Percentiles rank a stretch among this genome's conserved stretches.
These are phyloP conservation scores for Tapera naevia DNA, from an alignment of 2,797 vertebrate genomes.

Conservation along the genomic window DNA sequence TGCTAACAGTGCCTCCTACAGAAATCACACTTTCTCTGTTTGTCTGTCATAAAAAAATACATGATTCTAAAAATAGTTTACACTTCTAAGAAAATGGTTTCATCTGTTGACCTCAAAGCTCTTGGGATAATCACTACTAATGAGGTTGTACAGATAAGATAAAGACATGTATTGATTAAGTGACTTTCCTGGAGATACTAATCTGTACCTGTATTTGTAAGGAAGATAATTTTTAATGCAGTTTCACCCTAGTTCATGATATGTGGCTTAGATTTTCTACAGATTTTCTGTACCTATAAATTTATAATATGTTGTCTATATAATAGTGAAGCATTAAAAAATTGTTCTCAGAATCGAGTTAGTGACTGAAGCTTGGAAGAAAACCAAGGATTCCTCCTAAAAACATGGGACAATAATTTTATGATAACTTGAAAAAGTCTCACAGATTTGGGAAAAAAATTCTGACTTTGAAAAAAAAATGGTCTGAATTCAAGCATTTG, in stretches of 20 bases:
- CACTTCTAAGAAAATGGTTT: not conserved
- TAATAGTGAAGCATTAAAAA: not conserved
- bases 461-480: too few species aligned
- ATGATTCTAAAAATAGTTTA: not conserved
- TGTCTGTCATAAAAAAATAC: not conserved
- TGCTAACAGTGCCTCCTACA: not conserved
- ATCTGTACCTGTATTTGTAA: not conserved
- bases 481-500: not conserved
- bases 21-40: not conserved
- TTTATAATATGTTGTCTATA: not conserved
- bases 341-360: not conserved
- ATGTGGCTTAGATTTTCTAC: not conserved
- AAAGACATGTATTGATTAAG: rapidly evolving
- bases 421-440: not conserved
- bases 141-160: not conserved
- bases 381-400: not conserved
- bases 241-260: not conserved
- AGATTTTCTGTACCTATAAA: not conserved
- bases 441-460: not conserved
- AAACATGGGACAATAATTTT: not conserved
- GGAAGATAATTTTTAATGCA: not conserved
- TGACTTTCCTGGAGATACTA: not conserved
- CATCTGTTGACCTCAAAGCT: not conserved
- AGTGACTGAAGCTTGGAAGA: not conserved
- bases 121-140: not conserved